Conservation (phyloP, 2,113 vertebrate species). For the Erythrocercus mccallii region DNA sequence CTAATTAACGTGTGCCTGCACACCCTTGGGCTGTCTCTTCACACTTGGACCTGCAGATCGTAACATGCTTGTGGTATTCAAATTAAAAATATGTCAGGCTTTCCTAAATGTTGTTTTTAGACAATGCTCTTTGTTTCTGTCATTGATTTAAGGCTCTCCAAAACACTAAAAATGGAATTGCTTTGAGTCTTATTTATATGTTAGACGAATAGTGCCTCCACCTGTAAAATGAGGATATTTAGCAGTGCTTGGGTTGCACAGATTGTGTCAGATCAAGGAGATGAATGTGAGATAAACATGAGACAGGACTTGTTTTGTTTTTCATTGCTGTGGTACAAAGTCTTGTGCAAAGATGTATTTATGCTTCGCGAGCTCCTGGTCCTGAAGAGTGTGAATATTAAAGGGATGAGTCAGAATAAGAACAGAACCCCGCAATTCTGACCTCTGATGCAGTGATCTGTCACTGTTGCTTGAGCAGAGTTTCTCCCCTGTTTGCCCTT, state of each 20-base stretch:
- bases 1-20: neutral
- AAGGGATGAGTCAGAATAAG: neutral
- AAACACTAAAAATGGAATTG: neutral
- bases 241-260: neutral
- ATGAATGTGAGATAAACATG: accelerated
- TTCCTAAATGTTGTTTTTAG: neutral
- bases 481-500: neutral
- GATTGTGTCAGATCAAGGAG: neutral
- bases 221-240: neutral
- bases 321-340: neutral
- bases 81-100: neutral
- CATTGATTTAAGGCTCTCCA: neutral
- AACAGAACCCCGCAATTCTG: neutral
- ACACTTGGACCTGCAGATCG: neutral
- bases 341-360: neutral
- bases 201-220: neutral
- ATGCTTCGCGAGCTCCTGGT: neutral
- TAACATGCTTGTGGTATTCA: neutral
- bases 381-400: neutral
- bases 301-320: neutral
- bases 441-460: neutral
- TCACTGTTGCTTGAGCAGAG: neutral
- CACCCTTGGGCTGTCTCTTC: neutral
- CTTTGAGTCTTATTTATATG: neutral
- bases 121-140: neutral